Conservation (phyloP, 2,888 invertebrate genomes). For the Sericinus montela region DNA sequence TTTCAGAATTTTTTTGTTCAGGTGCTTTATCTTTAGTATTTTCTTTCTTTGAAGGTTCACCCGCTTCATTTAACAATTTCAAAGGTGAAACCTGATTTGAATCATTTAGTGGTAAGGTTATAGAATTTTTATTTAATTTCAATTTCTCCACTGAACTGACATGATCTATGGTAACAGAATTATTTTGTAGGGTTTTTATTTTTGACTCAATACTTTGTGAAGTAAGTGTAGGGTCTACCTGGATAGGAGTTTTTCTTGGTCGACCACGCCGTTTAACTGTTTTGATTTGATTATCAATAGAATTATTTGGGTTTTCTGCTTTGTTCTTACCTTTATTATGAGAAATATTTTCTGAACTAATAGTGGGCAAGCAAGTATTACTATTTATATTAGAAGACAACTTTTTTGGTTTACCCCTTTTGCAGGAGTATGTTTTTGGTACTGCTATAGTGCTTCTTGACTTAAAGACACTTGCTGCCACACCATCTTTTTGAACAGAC, state of each 20-base stretch:
- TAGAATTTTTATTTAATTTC: background rate
- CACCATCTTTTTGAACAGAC: slow-evolving; percentile 1
- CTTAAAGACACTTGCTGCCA: background rate
- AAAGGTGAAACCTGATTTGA: background rate
- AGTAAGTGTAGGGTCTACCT: background rate
- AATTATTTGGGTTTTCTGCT: background rate
- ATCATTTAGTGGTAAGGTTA: background rate
- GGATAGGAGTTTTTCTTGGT: background rate
- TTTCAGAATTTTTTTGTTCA: no score
- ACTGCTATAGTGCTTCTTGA: background rate
- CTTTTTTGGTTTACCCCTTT: slow-evolving; percentile 1
- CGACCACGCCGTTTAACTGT: background rate
- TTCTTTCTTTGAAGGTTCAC: background rate
- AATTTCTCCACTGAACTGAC: no score
- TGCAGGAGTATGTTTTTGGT: background rate
- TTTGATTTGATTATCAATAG: background rate
- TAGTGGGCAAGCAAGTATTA: no score
- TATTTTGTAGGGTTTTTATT: background rate
- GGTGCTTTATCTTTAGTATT: background rate
- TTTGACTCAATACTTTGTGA: background rate
- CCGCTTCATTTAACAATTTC: background rate
- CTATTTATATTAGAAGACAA: no score
- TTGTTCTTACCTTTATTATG: background rate
- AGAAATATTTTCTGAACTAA: no score
- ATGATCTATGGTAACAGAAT: background rate